Percentiles rank a stretch among this genome's conserved stretches.
Evolutionary conservation across 2,888 invertebrate genomes (phyloP).

Genomic region (Agriopis marginaria): DNA sequence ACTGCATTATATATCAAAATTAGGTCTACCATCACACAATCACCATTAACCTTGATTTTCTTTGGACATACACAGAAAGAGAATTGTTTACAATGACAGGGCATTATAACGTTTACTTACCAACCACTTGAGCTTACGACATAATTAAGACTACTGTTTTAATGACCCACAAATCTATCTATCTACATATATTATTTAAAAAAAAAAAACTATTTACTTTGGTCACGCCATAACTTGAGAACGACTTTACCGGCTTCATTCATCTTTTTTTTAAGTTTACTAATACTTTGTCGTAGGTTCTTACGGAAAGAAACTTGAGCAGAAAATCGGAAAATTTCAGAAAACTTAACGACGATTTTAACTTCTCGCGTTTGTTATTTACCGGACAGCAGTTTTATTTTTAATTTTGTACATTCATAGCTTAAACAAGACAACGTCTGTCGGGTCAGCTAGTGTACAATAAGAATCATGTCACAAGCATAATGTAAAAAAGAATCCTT

Average conservation of each 20-base stretch:
- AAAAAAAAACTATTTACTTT: no score
- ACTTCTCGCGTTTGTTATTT: no score
- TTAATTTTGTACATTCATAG: no score
- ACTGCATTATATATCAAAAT: slow-evolving; percentile 14
- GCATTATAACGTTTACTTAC: slow-evolving; percentile 18
- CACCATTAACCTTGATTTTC: slow-evolving; percentile 28
- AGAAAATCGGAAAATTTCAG: no score
- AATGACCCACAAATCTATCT: neutral
- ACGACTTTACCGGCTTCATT: neutral
- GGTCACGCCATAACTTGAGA: neutral
- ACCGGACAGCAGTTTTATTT: no score
- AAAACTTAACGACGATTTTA: no score
- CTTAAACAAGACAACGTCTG: no score
- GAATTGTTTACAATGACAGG: slow-evolving; percentile 26
- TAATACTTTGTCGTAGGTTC: no score
- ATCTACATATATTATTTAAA: no score
- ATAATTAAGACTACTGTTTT: slow-evolving; percentile 7
- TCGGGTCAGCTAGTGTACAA: no score
- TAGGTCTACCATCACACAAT: slow-evolving; percentile 23
- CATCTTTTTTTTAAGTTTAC: no score
- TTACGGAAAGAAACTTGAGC: no score
- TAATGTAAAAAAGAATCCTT: neutral
- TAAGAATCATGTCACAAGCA: neutral
- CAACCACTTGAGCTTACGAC: slow-evolving; percentile 18
- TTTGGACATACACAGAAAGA: slow-evolving; percentile 17